Evolutionary conservation across 1,140 invertebrate species (phyloP).

Genomic region (Apolygus lucorum): DNA sequence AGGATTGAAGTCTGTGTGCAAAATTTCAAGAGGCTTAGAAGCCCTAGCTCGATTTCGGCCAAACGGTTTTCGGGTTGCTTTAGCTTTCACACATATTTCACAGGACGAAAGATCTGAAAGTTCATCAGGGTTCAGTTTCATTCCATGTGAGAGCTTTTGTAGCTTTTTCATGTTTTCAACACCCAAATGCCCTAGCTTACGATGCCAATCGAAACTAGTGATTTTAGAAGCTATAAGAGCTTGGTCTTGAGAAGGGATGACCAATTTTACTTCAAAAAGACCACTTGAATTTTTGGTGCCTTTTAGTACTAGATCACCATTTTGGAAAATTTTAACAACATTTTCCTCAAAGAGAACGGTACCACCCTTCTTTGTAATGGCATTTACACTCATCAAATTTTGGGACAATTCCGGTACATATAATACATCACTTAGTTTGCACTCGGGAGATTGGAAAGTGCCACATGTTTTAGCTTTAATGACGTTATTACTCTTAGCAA

Average conservation of each 20-base stretch:
- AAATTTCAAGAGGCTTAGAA: slow-evolving; percentile 10
- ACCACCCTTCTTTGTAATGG: slow-evolving; percentile 19
- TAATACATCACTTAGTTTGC: slow-evolving; percentile 11
- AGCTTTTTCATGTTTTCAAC: slow-evolving; percentile 18
- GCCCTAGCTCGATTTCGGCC: not conserved
- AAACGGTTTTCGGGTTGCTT: slow-evolving; percentile 2
- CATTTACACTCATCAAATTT: slow-evolving; percentile 23
- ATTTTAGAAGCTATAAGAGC: not conserved
- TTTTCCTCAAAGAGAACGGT: slow-evolving; percentile 17
- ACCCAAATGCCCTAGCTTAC: slow-evolving; percentile 19
- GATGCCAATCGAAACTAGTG: slow-evolving; percentile 17
- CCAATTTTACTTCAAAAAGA: not conserved
- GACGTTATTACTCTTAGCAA: not conserved
- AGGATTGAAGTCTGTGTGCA: slow-evolving; percentile 22
- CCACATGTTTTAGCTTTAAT: not conserved
- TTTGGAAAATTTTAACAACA: slow-evolving; percentile 16
- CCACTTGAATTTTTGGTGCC: slow-evolving; percentile 4
- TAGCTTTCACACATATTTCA: slow-evolving; percentile 9
- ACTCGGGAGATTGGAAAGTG: not conserved
- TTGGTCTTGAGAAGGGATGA: not conserved
- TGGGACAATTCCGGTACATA: slow-evolving; percentile 15
- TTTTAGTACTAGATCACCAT: slow-evolving; percentile 3
- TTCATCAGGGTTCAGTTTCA: not conserved
- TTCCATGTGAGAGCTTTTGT: not conserved
- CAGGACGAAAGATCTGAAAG: not conserved